Evolutionary conservation across 2,888 invertebrate species (phyloP).

Genomic region (Microplitis manilae): DNA sequence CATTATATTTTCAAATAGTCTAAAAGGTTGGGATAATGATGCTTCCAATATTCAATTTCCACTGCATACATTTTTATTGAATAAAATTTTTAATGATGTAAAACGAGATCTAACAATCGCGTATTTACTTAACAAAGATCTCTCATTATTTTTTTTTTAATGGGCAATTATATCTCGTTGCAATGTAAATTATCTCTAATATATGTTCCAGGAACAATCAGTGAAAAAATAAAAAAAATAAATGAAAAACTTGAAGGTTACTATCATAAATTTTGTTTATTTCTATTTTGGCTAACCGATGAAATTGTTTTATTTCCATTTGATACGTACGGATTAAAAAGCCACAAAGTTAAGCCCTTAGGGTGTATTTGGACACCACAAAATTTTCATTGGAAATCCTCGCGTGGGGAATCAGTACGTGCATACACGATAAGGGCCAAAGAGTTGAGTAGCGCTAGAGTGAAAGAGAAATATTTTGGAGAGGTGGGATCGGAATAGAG

Average conservation of each 20-base stretch:
- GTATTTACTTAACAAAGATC: not conserved
- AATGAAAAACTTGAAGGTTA: no score
- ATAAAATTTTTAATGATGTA: not conserved
- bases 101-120: not conserved
- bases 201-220: no score
- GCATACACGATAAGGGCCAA: not conserved
- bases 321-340: not conserved
- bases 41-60: not conserved
- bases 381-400: slow-evolving; percentile 3
- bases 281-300: not conserved
- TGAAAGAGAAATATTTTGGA: not conserved
- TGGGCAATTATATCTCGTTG: not conserved
- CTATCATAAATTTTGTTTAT: not conserved
- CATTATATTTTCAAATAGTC: no score
- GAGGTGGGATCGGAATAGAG: not conserved
- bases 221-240: no score
- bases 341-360: not conserved
- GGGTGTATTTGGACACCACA: slow-evolving; percentile 4
- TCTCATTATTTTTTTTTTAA: not conserved
- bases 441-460: not conserved
- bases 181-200: no score
- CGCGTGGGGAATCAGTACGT: not conserved
- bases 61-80: not conserved
- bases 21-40: not conserved
- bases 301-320: not conserved